Evolutionary conservation across 2,888 invertebrate genomes (phyloP).

Genomic region (Drosophila glabriapex): DNA sequence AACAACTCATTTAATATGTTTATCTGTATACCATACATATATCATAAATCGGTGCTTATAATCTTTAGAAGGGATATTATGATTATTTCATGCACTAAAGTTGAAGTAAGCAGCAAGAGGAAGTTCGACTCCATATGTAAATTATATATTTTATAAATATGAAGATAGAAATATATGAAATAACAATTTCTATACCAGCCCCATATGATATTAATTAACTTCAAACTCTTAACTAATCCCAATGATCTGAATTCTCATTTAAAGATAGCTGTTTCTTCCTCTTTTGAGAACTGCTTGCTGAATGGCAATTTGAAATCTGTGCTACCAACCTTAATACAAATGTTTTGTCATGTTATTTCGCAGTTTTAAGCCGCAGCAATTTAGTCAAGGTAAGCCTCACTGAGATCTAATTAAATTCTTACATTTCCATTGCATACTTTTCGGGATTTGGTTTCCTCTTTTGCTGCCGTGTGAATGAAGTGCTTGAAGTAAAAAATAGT

Average conservation of each 20-base stretch:
- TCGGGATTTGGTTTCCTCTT: slow-evolving; percentile 1
- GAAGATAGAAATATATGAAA: background rate
- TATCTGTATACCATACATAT: slow-evolving; percentile 1
- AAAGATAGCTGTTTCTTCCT: background rate
- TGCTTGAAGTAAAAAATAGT: slow-evolving; percentile 6
- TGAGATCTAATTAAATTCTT: slow-evolving; percentile 58
- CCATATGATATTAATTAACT: background rate
- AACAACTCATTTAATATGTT: slow-evolving; percentile 8
- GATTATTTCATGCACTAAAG: background rate
- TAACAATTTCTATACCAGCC: background rate
- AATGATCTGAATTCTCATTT: background rate
- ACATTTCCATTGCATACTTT: slow-evolving; percentile 21
- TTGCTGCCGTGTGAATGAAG: slow-evolving; percentile 4
- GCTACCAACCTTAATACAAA: background rate
- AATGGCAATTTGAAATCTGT: background rate
- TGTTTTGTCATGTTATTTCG: slow-evolving; percentile 6
- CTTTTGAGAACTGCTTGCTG: background rate
- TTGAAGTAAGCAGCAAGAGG: background rate
- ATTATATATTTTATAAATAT: background rate
- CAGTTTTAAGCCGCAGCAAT: slow-evolving; percentile 24
- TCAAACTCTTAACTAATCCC: background rate
- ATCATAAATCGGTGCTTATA: background rate
- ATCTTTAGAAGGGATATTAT: too few species aligned
- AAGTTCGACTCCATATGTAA: background rate
- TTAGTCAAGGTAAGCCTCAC: slow-evolving; percentile 24